Evolutionary conservation across 2,888 invertebrate species (phyloP), one percentile per base, ranked within the genome.

Genomic region (Horisme vitalbata): DNA sequence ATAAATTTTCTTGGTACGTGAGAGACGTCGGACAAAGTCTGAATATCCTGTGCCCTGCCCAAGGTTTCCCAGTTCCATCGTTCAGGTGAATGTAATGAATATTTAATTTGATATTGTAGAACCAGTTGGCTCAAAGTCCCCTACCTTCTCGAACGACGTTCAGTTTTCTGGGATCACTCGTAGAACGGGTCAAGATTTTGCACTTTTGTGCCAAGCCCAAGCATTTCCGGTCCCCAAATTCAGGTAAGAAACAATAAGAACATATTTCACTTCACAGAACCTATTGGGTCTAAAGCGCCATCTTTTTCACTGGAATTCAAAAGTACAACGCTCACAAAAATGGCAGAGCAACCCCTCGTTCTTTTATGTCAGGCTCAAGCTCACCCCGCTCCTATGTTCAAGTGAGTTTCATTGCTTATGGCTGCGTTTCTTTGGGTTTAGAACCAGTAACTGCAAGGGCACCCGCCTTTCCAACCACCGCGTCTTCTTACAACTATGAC

Each of bases 161-260:
- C 92, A 93, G 75, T 92, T 92, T 75, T 92, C 92, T 61, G 93
- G 93, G 77, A 94, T 93, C 77, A 92, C 92, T 73, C 91, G 94
- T 76, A 87, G 82, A 67, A 88, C 86, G 53, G 91, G 90, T 59
- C 91, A 91, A 69, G 91, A 92, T 70, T 91, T 95, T 74, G 93
- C 93, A 35, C 79, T 94, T 61, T 90, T 94, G 71, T 95, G 95
- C 79, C 94, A 94, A 77, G 94, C 95, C 58, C 95, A 95, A 91
- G 95, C 94, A 64, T 94, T 92, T 80, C 95, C 95, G 63, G 92
- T 93, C 71, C 92, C 93, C 61, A 65, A 82, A 61, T 89, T 88
- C 85, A 89, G 88, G 87, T 89, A 80, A 87, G 84, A 45, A 34
- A 39, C 45, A 32, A 36, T 39, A n/a, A n/a, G n/a, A n/a, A 35